These are phyloP conservation scores for Lepidocolaptes lacrymiger DNA, from an alignment of 2,797 vertebrate species.

Conservation along the genomic window DNA sequence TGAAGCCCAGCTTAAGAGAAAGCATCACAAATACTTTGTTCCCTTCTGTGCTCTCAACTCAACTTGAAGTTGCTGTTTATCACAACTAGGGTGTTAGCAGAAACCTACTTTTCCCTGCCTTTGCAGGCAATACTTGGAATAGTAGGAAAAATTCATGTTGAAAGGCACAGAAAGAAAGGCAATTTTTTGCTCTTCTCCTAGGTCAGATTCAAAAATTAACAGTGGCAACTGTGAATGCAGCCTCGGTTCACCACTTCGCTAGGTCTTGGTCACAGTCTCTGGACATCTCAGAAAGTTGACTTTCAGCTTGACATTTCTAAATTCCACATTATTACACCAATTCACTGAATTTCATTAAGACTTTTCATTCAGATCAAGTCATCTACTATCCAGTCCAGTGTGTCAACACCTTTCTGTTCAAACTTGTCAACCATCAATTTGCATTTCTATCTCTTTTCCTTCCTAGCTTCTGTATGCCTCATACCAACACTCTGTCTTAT, in stretches of 20 bases:
- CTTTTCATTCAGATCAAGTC: neutral
- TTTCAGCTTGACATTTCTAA: neutral
- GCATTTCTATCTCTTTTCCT: neutral
- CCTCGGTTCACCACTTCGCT: neutral
- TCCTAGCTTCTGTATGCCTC: neutral
- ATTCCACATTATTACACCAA: neutral
- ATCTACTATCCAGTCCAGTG: neutral
- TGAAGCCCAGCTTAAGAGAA: neutral
- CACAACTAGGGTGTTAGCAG: neutral
- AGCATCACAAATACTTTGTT: neutral
- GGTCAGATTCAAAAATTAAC: neutral
- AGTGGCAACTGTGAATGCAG: neutral
- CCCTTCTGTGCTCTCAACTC: neutral
- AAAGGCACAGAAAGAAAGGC: neutral
- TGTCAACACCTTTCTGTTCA: neutral
- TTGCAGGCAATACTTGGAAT: neutral
- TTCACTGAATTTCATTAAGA: neutral
- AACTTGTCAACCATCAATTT: neutral
- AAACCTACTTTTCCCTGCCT: neutral
- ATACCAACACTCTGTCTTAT: neutral
- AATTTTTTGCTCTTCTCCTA: neutral
- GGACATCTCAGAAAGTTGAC: neutral
- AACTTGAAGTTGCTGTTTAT: neutral
- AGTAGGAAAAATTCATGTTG: neutral
- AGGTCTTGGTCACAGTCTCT: neutral